Base-by-base conservation (phyloP, 1,140 invertebrate species). In the Stratiolaelaps scimitus region DNA sequence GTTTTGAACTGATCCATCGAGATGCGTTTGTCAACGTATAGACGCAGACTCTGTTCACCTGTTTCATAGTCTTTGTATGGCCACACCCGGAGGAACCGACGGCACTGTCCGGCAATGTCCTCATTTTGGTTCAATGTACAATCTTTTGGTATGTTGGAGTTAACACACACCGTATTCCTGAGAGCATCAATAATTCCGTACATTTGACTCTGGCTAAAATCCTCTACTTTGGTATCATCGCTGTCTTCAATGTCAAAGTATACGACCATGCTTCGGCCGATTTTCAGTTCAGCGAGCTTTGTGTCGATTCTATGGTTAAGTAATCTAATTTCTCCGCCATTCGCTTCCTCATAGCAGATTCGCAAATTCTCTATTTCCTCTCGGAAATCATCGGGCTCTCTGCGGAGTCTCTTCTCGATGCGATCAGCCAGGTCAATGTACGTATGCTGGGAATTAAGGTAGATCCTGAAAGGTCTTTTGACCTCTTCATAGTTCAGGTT, bases 81-180 rank as follows among this genome's bases (percentile, higher is more conserved):
- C 28, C 64, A 71, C 17, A 71, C 74, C 48, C 72, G 72, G 47
- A 78, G 76, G 43, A 74, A 76, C 43, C 68, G 69, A 17, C 68
- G n/a, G 13, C 64, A 60, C 34, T 26, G 17, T 17, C 53, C 34
- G 13, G 53, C 69, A 17, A 71, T 68, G 34, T 70, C 71, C 28
- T 69, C 68, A 67, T 75, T 72, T 70, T 72, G 53, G 26, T 60
- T 60, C 15, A 60, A 26, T 34, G 53, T 48, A 28, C 65, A 66
- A 26, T 23, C 65, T 30, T 66, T 30, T 34, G 65, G 30, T 13
- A 47, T 66, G 65, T 34, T 64, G 43, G 28, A 67, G 40, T 56
- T 67, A 23, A 67, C 66, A 20, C 40, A 28, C 20, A 29, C 26
- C 34, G 30, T 46, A 26, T 40, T 34, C 7, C 30, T 29, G 10